Percentiles rank a stretch among this genome's conserved stretches.
Evolutionary conservation across 2,797 vertebrate genomes (phyloP).

Genomic region (Nasua narica): DNA sequence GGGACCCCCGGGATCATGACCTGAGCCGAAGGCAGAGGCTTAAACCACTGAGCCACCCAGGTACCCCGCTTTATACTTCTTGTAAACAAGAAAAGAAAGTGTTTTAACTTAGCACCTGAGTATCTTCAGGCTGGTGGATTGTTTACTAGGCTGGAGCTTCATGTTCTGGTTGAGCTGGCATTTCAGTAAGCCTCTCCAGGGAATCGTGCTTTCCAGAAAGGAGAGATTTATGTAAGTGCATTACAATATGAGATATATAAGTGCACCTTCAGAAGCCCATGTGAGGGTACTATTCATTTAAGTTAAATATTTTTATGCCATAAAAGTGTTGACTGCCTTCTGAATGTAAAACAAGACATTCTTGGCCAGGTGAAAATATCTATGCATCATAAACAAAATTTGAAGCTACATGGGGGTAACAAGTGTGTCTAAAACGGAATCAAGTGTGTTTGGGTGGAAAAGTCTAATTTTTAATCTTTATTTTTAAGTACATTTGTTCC

Average conservation of each 20-base stretch:
- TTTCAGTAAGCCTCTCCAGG: neutral
- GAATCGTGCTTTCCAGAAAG: neutral
- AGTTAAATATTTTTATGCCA: neutral
- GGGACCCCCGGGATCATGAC: too few relatives aligned
- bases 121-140: neutral
- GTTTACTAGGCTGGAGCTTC: neutral
- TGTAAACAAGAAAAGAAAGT: neutral
- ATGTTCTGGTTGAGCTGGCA: neutral
- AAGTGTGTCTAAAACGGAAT: neutral
- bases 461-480: neutral
- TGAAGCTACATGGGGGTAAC: neutral
- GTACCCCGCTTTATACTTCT: neutral
- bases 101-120: neutral
- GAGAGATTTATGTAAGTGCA: neutral
- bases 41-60: too few relatives aligned
- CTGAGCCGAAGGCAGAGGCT: too few relatives aligned
- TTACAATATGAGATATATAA: neutral
- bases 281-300: neutral
- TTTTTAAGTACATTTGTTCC: conserved; percentile 8
- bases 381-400: neutral
- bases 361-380: neutral
- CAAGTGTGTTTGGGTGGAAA: neutral
- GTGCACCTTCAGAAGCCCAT: neutral
- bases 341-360: neutral
- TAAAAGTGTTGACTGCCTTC: neutral